Conservation (phyloP, 2,797 vertebrate genomes). For the Hippoglossus hippoglossus region DNA sequence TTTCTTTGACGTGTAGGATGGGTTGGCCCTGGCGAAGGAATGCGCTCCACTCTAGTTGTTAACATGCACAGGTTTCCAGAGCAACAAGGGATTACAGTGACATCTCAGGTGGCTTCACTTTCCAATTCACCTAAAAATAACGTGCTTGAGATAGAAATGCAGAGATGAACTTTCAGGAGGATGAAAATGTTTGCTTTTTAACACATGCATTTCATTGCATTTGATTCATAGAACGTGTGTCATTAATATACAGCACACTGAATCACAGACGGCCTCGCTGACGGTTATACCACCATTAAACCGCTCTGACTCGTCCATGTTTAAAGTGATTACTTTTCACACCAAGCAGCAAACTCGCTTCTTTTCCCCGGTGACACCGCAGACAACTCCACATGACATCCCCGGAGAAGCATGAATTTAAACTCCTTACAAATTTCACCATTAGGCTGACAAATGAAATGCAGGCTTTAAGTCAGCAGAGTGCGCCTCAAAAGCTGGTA, state of each 20-base stretch:
- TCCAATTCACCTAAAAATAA: neutral
- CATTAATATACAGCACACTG: constrained; percentile 4
- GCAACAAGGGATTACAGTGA: constrained; percentile 7
- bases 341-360: constrained; percentile 50
- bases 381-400: constrained; percentile 66
- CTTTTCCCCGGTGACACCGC: constrained; percentile 41
- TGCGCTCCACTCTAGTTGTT: too few relatives aligned
- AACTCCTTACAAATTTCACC: constrained; percentile 79
- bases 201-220: neutral
- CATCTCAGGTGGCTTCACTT: neutral
- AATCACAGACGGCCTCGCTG: constrained; percentile 11
- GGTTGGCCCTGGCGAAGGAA: too few relatives aligned
- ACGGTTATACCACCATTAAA: constrained; percentile 31
- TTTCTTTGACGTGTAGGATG: too few relatives aligned
- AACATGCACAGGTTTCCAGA: neutral
- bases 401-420: constrained; percentile 70
- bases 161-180: neutral
- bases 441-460: constrained; percentile 83
- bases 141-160: neutral
- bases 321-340: constrained; percentile 65
- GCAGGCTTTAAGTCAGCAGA: constrained; percentile 74
- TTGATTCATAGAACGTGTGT: constrained; percentile 18
- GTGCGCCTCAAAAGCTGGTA: constrained; percentile 66
- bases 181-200: neutral
- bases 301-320: constrained; percentile 55